Base-by-base conservation (phyloP, 92 coral and sea anemone genomes). In the Porites cylindrica region DNA sequence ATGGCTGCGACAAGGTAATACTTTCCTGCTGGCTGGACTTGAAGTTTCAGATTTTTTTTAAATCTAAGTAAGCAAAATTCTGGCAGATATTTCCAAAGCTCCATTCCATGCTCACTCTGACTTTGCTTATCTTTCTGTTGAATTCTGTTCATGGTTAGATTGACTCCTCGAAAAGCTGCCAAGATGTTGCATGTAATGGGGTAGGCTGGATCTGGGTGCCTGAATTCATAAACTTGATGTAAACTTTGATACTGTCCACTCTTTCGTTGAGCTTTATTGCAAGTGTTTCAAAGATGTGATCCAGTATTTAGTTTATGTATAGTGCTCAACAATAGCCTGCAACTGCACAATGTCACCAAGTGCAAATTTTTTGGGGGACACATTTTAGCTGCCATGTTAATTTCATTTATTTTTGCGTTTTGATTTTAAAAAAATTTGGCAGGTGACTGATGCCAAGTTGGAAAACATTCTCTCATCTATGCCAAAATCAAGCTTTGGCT, bases 141-240 rank as follows among this genome's bases (percentile, higher is more conserved):
- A 90, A 90, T 53, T 53, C 81, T 76, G 79, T 26, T 90, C 69
- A 20, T 62, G 82, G 86, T 79, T 52, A 85, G 50, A 66, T 60
- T 19, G 23, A 69, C 83, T 21, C 90, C 93, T 51, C 80, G 20
- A 58, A 78, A 85, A 47, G 87, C 87, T 65, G 90, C 93, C 60
- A 91, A 29, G 60, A 86, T 86, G 72, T 91, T 91, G 10, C 72
- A 8, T 12, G 72, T 68, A 60, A 86, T 91, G 79, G 8, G 91
- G 84, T 14, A 85, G 86, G 74, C 76, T 19, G 76, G 76, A 21
- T 90, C 89, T 38, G 66, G 90, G 93, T 47, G 93, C 90, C 6
- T 60, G 66, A 19, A 89, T 78, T 56, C 81, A 59, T 56, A 78
- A 78, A 78, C 59, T 62, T 62, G 69, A 61, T 1, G 56, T 58